Evolutionary conservation across 2,113 vertebrate genomes (phyloP).

Genomic region (Abramis brama): DNA sequence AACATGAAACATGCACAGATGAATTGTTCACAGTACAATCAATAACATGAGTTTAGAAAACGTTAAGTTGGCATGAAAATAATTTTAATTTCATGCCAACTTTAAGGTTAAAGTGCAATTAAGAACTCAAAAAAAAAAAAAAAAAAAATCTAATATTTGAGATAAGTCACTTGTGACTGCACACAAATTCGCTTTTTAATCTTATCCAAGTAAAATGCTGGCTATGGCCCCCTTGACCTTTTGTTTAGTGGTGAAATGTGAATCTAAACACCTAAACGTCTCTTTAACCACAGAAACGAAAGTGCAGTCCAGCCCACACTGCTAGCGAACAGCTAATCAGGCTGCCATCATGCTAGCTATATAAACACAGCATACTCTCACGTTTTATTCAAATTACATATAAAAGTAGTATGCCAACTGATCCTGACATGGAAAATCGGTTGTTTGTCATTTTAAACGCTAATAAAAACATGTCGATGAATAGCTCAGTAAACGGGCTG

Average conservation of each 20-base stretch:
- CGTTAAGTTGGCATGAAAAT: not conserved
- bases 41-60: not conserved
- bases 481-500: not conserved
- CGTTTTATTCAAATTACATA: not conserved
- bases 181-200: not conserved
- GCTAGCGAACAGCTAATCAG: constrained; percentile 32
- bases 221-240: not conserved
- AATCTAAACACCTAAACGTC: not conserved
- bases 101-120: not conserved
- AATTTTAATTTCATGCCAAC: not conserved
- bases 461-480: not conserved
- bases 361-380: not conserved
- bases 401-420: not conserved
- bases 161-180: not conserved
- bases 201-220: not conserved
- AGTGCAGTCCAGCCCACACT: not conserved
- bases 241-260: not conserved
- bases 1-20: not conserved
- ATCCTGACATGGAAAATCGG: not conserved
- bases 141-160: not conserved
- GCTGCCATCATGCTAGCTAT: constrained; percentile 7
- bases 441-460: not conserved
- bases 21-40: not conserved
- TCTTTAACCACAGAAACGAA: constrained; percentile 7
- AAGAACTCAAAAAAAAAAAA: not conserved